Conservation (phyloP, 1,140 invertebrate species). For the Streblospio benedicti region DNA sequence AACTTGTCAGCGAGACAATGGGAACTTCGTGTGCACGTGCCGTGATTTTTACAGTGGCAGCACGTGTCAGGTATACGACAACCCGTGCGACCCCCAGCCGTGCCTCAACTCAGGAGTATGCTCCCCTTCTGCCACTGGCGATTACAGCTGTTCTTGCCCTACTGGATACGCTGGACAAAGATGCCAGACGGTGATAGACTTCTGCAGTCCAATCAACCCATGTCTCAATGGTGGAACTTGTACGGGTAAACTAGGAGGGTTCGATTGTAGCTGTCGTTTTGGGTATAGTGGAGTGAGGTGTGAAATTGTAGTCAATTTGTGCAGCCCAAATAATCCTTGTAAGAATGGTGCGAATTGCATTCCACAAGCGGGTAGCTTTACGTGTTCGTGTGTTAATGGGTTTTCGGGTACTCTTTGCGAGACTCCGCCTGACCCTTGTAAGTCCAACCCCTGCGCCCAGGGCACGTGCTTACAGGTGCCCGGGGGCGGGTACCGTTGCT, state of each 20-base stretch:
- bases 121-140: no score
- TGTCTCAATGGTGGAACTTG: slow-evolving; percentile 2
- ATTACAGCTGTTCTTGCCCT: neutral
- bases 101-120: neutral
- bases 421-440: slow-evolving; percentile 28
- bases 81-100: neutral
- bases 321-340: no score
- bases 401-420: slow-evolving; percentile 33
- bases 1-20: slow-evolving; percentile 22
- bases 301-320: no score
- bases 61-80: neutral
- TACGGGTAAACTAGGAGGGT: no score
- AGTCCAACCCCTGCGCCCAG: neutral
- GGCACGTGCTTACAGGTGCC: neutral
- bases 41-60: neutral
- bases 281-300: no score
- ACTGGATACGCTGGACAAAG: neutral
- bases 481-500: slow-evolving; percentile 26
- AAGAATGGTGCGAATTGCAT: no score
- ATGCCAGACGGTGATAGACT: neutral
- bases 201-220: no score
- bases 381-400: slow-evolving; percentile 31
- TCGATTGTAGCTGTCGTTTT: no score
- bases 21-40: neutral
- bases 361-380: no score